Evolutionary conservation across 2,888 invertebrate species (phyloP), one percentile per base, ranked within the genome.

Genomic region (Mythimna ferrago): DNA sequence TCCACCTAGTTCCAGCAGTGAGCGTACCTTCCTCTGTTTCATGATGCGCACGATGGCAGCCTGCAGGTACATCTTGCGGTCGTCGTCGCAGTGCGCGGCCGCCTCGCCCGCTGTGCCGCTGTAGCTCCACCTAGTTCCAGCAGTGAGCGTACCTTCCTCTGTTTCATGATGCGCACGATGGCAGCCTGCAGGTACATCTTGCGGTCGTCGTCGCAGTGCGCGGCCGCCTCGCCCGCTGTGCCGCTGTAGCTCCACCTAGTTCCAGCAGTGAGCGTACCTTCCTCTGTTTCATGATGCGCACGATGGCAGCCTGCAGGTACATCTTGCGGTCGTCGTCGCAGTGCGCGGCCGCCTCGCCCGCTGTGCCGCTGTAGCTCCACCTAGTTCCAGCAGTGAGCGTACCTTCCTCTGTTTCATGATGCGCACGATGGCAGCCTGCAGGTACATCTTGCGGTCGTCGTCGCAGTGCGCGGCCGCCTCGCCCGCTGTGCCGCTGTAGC

Each of bases 181-280:
- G 99, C 99, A 0, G 99, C 99, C 92, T 99, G 99, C 78, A 99
- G 97, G 94, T 99, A 99, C 93, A 99, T 97, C 96, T 99, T 99
- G 38, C 99, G 97, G 95, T 99, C 99, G 92, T 99, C 99, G 90
- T 99, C 99, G 51, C 99, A 98, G 60, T 98, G 98, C 85, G 97
- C 97, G 86, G 98, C 97, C 84, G 97, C 97, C 87, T 98, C 98
- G 41, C 62, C 98, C 7, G 75, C 76, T 0, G 53, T 0, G n/a
- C 61, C 68, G 10, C 2, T 35, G 2, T 11, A 51, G 69, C 66
- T 72, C 6, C n/a, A n/a, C n/a, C n/a, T n/a, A 32, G 32, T 32
- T n/a, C n/a, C 2, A 32, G 32, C 32, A 32, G 32, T 32, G 32
- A 32, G 14, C 57, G 6, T 63, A 94, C 97, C 97, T 99, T 99